Conservation (phyloP, 2,797 vertebrate species). For the Xenopus petersii region DNA sequence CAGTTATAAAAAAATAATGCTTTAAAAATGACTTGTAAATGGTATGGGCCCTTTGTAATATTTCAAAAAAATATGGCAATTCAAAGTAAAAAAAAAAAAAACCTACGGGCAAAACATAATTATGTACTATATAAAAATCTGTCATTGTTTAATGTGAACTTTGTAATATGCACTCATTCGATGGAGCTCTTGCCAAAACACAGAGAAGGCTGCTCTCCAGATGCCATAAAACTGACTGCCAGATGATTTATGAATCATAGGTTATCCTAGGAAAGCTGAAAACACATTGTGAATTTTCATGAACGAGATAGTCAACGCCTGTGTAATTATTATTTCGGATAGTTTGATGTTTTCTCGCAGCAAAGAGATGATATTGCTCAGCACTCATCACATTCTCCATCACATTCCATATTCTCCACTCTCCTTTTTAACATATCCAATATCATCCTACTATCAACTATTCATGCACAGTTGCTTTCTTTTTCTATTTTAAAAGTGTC, state of each 20-base stretch:
- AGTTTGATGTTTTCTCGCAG: slow-evolving; percentile 9
- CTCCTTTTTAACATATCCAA: no score
- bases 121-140: slow-evolving; percentile 10
- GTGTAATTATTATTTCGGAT: slow-evolving; percentile 33
- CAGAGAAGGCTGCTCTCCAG: slow-evolving; percentile 37
- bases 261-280: slow-evolving; percentile 46
- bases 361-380: slow-evolving; percentile 5
- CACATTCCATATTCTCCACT: background rate
- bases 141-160: slow-evolving; percentile 23
- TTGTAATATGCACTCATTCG: slow-evolving; percentile 5
- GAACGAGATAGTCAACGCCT: slow-evolving; percentile 41
- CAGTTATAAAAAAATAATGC: no score
- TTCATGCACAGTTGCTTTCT: no score
- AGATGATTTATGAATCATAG: slow-evolving; percentile 46
- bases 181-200: slow-evolving; percentile 19
- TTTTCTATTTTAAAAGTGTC: no score
- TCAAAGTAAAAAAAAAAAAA: background rate
- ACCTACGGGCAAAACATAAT: background rate
- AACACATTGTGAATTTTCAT: slow-evolving; percentile 31
- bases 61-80: slow-evolving; percentile 5
- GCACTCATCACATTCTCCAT: slow-evolving; percentile 1
- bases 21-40: no score
- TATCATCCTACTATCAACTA: no score
- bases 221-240: slow-evolving; percentile 34
- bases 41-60: background rate